These are phyloP conservation scores for Arenaria interpres DNA, from an alignment of 2,113 vertebrate genomes.

Conservation along the genomic window DNA sequence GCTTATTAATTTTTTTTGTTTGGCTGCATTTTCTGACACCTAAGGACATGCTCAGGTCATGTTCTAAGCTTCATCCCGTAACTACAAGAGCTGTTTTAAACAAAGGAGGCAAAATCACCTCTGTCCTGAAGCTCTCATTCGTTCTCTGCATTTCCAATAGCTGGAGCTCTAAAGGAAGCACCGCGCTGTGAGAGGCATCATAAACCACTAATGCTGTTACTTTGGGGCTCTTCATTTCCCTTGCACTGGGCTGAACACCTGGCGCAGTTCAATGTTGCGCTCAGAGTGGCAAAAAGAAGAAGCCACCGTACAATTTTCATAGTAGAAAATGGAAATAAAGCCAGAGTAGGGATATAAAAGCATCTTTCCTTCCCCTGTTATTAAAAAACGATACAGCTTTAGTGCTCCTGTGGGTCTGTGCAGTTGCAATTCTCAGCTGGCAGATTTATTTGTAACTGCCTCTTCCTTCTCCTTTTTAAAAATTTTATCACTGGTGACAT, in stretches of 20 bases:
- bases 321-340: neutral
- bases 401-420: neutral
- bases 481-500: constrained; percentile 39
- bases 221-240: neutral
- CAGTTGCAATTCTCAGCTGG: constrained; percentile 12
- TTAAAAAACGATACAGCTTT: neutral
- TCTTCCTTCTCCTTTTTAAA: constrained; percentile 28
- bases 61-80: neutral
- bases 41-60: neutral
- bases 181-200: neutral
- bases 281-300: neutral
- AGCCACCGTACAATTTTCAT: neutral
- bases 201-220: neutral
- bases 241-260: neutral
- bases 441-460: constrained; percentile 46
- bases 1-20: neutral
- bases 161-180: neutral
- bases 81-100: neutral
- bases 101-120: neutral
- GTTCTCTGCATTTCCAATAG: neutral
- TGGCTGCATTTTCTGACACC: neutral
- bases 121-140: neutral
- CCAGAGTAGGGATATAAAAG: neutral
- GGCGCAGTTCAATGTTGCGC: neutral
- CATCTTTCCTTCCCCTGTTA: neutral